A percentile compares a stretch with the other conserved stretches of the same genome.
These are phyloP conservation scores for Rhineura floridana DNA, from an alignment of 2,113 vertebrate genomes.

Conservation along the genomic window DNA sequence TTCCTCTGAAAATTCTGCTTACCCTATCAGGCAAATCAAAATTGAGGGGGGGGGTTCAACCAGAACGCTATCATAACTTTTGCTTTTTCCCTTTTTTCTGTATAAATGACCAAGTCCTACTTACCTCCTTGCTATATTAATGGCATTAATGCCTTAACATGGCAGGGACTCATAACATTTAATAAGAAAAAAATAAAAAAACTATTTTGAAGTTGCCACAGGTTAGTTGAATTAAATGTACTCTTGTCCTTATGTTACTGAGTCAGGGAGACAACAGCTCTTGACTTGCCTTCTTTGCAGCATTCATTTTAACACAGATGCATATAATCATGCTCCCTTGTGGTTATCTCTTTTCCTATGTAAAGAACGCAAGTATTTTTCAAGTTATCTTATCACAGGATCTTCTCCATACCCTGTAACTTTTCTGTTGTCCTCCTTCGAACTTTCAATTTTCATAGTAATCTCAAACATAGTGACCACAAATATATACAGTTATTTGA, in stretches of 20 bases:
- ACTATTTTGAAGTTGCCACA: not conserved
- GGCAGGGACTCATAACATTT: not conserved
- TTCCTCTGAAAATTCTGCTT: not conserved
- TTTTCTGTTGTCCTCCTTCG: not conserved
- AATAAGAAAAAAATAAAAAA: conserved; percentile 2
- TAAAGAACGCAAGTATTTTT: not conserved
- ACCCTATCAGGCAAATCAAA: not conserved
- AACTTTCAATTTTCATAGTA: not conserved
- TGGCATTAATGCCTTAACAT: not conserved
- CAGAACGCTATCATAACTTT: not conserved
- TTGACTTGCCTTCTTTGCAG: not conserved
- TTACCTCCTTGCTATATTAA: not conserved
- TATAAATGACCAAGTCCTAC: not conserved
- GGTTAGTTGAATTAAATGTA: conserved; percentile 17
- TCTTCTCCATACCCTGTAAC: not conserved
- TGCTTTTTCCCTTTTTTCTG: not conserved
- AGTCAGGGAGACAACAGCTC: not conserved
- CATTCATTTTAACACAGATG: not conserved
- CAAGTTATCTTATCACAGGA: not conserved
- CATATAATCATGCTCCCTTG: not conserved
- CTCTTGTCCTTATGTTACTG: not conserved
- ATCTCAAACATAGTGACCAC: not conserved
- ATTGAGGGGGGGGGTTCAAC: not conserved
- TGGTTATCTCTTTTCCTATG: not conserved
- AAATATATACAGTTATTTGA: not conserved